A percentile compares a stretch with the other conserved stretches of the same genome.
Conservation (phyloP, 2,113 vertebrate genomes). For the Arvicanthis niloticus region DNA sequence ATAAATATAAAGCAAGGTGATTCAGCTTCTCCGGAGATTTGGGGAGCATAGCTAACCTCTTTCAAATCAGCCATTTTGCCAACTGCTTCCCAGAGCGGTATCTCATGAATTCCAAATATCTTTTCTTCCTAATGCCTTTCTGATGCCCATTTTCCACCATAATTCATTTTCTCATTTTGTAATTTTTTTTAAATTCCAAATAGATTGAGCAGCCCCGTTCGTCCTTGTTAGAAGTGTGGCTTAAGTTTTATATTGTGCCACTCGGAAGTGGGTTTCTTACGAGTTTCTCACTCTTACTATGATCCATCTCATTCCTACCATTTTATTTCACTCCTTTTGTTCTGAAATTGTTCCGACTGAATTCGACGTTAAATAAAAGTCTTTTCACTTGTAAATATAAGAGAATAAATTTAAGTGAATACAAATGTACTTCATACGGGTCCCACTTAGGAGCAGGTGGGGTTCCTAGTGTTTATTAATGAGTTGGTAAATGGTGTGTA, state of each 20-base stretch:
- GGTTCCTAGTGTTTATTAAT: not conserved
- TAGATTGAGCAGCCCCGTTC: not conserved
- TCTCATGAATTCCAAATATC: slow-evolving; percentile 5
- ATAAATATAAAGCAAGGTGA: slow-evolving; percentile 24
- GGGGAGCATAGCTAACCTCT: not conserved
- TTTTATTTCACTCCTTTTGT: slow-evolving; percentile 30
- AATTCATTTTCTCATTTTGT: not conserved
- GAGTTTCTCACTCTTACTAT: slow-evolving; percentile 11
- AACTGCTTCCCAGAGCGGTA: not conserved
- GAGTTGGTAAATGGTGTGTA: not conserved
- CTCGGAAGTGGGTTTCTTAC: not conserved
- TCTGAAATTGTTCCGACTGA: not conserved
- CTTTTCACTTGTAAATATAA: not conserved
- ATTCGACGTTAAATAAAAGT: slow-evolving; percentile 17
- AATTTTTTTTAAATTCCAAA: not conserved
- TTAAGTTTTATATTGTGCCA: not conserved
- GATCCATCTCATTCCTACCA: not conserved
- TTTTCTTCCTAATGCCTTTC: slow-evolving; percentile 18
- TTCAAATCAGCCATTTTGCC: slow-evolving; percentile 47
- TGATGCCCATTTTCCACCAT: not conserved
- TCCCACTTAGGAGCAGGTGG: not conserved
- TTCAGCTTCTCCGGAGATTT: slow-evolving; percentile 15
- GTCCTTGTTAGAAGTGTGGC: not conserved
- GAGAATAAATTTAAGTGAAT: not conserved
- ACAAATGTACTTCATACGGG: not conserved